These are phyloP conservation scores for Squalus acanthias DNA, from an alignment of 2,797 vertebrate genomes.

Conservation along the genomic window DNA sequence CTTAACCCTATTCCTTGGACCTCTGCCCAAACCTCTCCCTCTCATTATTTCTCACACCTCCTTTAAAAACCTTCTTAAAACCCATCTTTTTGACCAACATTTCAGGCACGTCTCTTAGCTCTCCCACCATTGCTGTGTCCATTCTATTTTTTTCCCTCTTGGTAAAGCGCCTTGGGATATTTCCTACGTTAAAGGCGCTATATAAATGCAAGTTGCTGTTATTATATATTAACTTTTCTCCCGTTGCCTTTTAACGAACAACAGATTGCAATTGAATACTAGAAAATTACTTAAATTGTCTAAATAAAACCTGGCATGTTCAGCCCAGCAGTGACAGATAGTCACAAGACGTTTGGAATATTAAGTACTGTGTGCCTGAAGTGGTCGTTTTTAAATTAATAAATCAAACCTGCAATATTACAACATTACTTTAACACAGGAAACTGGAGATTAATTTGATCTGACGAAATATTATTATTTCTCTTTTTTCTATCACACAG, in stretches of 20 bases:
- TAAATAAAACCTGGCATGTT: background rate
- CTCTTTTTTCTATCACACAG: conserved; percentile 53
- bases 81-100: no score
- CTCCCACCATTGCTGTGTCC: no score
- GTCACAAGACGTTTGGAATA: background rate
- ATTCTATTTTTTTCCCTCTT: no score
- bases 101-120: no score
- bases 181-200: background rate
- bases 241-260: background rate
- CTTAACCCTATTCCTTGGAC: no score
- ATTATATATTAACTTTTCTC: background rate
- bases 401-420: background rate
- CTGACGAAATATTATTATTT: conserved; percentile 29
- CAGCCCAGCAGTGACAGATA: background rate
- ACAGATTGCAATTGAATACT: background rate
- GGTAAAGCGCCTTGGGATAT: no score
- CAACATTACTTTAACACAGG: background rate
- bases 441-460: background rate
- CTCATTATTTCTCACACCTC: no score
- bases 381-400: background rate
- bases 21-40: no score
- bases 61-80: no score
- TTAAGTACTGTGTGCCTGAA: background rate
- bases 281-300: background rate
- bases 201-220: background rate